Base-by-base conservation (phyloP, 1,140 invertebrate species). In the Drosophila dunni region DNA sequence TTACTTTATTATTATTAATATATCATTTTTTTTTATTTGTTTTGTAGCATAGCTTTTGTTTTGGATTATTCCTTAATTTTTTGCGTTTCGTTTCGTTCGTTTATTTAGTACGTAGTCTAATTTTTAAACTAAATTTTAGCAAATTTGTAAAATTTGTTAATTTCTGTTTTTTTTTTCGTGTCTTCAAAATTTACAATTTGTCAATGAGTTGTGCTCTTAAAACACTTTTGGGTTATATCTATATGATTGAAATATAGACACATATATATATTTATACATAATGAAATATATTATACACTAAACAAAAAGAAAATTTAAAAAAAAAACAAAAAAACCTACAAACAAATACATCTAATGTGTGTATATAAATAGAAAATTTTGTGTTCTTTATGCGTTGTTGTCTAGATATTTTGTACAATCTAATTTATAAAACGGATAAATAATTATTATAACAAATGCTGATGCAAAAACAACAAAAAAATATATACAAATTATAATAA, bases 121-220 rank as follows among this genome's bases (percentile, higher is more conserved):
- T 53, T 57, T 60, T 69, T 79, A 61, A 67, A 75, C 13, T 15
- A 58, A 67, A 45, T 51, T 75, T 77, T 80, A 81, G 81, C 51
- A 64, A 67, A 74, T 80, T 40, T 67, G 81, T 83, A 69, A 62
- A 82, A 69, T 72, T 71, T 71, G 11, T 45, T 44, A 15, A 53
- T 53, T 20, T 20, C 17, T 20, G 17, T 20, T 20, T 33, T 34
- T 64, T 15, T 46, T 57, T 57, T 40, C 44, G 10, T 44, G n/a
- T 46, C 1, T 46, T 20, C 7, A 54, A 13, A 38, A 13, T 34
- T 54, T 13, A 54, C 51, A 33, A 33, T 56, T 38, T 53, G 13
- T 61, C 65, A 68, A 75, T 64, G 81, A 86, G 82, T 85, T 86
- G 81, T 86, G 70, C 82, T 85, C 81, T 83, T 71, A 83, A 83